These are phyloP conservation scores for Archilochus colubris DNA, from an alignment of 2,113 vertebrate genomes.

Conservation along the genomic window DNA sequence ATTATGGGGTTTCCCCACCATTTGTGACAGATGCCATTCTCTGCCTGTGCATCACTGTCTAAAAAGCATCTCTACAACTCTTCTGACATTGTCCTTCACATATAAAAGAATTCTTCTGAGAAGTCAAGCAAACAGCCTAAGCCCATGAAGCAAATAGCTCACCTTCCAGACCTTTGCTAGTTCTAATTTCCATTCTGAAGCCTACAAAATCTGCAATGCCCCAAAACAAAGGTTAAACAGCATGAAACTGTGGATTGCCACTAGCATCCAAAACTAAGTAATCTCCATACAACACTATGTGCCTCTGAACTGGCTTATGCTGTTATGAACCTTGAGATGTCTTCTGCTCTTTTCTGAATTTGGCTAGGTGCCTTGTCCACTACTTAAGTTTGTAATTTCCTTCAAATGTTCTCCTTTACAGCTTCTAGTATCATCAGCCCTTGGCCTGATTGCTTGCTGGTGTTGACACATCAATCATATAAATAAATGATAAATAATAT, in stretches of 20 bases:
- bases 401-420: background rate
- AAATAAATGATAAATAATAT: background rate
- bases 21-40: background rate
- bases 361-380: background rate
- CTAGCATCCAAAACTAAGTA: background rate
- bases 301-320: background rate
- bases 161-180: background rate
- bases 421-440: background rate
- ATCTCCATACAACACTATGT: background rate
- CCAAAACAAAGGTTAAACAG: background rate
- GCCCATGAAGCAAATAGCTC: background rate
- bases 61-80: background rate
- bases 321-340: background rate
- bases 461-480: background rate
- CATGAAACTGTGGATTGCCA: background rate
- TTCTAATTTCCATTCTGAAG: background rate
- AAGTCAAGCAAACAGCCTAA: background rate
- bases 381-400: background rate
- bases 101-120: background rate
- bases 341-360: background rate
- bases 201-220: background rate
- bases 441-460: background rate
- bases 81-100: background rate
- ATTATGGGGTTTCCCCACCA: background rate
- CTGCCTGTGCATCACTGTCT: background rate